Percentiles rank a stretch among this genome's conserved stretches.
phyloP scores from a whole-genome alignment of 1,140 invertebrate species.

The Berghia stephanieae region DNA sequence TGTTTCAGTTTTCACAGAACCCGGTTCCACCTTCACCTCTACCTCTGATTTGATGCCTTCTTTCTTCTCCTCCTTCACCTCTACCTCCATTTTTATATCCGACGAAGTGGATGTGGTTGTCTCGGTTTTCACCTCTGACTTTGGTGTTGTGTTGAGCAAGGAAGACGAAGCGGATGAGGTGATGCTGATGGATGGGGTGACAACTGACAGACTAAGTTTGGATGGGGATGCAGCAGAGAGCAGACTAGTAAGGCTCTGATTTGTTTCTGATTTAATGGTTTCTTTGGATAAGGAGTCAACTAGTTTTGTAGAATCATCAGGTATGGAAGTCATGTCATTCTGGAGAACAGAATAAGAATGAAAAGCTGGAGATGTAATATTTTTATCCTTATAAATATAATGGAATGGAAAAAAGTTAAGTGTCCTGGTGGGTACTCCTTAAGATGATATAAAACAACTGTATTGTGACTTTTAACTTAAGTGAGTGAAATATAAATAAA shows the following conservation, averaged over 20 bases:
- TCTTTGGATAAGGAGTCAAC: constrained; percentile 15
- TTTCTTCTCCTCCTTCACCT: constrained; percentile 48
- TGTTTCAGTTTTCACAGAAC: constrained; percentile 35
- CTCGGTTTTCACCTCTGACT: constrained; percentile 19
- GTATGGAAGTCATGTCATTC: constrained; percentile 11
- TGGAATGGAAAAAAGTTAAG: not conserved
- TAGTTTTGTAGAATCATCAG: constrained; percentile 14
- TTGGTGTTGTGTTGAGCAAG: constrained; percentile 1
- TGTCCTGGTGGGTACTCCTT: too few species aligned
- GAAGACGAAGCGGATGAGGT: constrained; percentile 47
- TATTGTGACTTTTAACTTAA: too few species aligned
- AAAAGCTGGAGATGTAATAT: too few species aligned
- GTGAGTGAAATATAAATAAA: too few species aligned
- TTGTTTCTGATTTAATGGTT: constrained; percentile 25
- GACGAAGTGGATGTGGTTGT: too few species aligned
- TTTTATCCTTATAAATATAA: too few species aligned
- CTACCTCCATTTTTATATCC: constrained; percentile 34
- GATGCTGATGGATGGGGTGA: constrained; percentile 40
- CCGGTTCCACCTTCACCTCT: constrained; percentile 47
- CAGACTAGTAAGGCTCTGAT: constrained; percentile 44
- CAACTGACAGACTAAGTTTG: constrained; percentile 21
- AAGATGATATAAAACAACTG: too few species aligned
- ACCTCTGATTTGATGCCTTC: constrained; percentile 35
- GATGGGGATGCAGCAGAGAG: constrained; percentile 36
- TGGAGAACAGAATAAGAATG: not conserved